Evolutionary conservation across 1,140 invertebrate species (phyloP).

Genomic region (Mya arenaria): DNA sequence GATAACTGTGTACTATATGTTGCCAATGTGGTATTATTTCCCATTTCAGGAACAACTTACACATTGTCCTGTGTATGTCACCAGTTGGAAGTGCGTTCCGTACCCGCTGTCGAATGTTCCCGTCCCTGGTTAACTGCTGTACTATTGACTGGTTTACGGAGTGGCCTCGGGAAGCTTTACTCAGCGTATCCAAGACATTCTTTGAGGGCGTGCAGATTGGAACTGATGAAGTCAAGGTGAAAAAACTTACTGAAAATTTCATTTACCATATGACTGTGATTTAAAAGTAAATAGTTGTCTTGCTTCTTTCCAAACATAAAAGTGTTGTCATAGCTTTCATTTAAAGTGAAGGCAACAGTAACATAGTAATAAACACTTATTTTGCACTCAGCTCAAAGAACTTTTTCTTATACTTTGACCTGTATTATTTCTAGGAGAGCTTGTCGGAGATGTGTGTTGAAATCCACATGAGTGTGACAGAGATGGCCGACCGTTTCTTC

Average conservation of each 20-base stretch:
- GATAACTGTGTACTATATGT: not conserved
- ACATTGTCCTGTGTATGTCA: conserved; percentile 82
- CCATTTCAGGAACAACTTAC: conserved; percentile 80
- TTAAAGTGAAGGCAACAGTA: too few relatives aligned
- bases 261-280: too few relatives aligned
- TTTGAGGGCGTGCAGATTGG: conserved; percentile 80
- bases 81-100: conserved; percentile 89
- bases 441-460: conserved; percentile 85
- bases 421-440: conserved; percentile 70
- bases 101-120: conserved; percentile 83
- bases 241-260: too few relatives aligned
- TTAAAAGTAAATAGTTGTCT: too few relatives aligned
- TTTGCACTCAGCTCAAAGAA: too few relatives aligned
- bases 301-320: not conserved
- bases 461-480: conserved; percentile 87
- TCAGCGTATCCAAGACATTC: conserved; percentile 84
- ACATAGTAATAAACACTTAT: too few relatives aligned
- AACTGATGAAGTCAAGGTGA: conserved; percentile 75
- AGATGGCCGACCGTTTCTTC: conserved; percentile 88
- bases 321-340: not conserved
- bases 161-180: conserved; percentile 81
- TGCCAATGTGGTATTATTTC: conserved; percentile 1
- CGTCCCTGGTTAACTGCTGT: conserved; percentile 82
- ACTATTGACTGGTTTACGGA: conserved; percentile 85
- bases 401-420: too few relatives aligned